These are phyloP conservation scores for Galago senegalensis DNA, from an alignment of 2,797 vertebrate genomes.

Conservation along the genomic window DNA sequence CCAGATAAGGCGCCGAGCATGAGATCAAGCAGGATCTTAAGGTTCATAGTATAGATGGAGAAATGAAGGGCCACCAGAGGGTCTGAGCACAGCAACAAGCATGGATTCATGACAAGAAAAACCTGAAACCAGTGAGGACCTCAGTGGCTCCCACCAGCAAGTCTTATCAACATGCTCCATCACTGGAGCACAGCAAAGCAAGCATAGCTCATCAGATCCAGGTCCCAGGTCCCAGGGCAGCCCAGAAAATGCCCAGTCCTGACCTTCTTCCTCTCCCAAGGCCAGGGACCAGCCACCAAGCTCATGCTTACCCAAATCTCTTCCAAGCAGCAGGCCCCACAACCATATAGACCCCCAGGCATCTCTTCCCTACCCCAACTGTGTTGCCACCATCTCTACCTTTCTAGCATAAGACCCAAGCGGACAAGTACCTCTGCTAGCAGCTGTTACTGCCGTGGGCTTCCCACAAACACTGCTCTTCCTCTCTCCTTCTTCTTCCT, in stretches of 20 bases:
- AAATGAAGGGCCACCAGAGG: neutral
- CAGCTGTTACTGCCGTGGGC: neutral
- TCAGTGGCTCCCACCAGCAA: neutral
- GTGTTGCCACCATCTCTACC: neutral
- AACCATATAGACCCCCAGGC: neutral
- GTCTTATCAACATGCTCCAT: rapidly evolving
- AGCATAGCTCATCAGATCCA: neutral
- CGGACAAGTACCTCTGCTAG: neutral
- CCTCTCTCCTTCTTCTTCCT: slow-evolving; percentile 31
- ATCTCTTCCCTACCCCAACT: neutral
- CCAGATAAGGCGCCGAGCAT: neutral
- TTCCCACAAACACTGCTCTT: neutral
- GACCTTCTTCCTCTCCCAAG: neutral
- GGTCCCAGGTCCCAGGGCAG: neutral
- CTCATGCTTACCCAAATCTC: neutral
- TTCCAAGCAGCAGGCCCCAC: neutral
- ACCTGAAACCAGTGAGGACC: neutral
- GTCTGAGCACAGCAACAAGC: neutral
- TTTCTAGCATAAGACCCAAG: slow-evolving; percentile 30
- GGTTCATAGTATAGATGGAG: neutral
- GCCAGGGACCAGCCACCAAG: neutral
- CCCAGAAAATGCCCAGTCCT: neutral
- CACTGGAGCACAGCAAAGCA: neutral
- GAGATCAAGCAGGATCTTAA: neutral
- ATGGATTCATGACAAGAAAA: neutral